Conservation (phyloP, 2,113 vertebrate species). For the Blennius ocellaris region DNA sequence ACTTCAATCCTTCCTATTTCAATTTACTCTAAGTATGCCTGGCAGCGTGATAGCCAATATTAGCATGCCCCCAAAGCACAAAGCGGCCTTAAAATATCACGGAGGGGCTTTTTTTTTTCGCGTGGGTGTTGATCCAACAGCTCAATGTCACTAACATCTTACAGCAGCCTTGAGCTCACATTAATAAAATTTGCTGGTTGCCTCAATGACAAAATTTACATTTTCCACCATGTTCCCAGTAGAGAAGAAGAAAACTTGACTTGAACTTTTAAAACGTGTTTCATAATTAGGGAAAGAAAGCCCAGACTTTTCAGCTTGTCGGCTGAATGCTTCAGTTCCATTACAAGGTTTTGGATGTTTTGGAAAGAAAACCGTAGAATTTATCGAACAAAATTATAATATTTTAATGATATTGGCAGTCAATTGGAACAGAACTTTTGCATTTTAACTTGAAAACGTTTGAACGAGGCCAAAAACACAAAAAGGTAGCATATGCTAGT, state of each 20-base stretch:
- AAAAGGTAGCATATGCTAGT: neutral
- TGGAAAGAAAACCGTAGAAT: no score
- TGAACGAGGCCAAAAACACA: slow-evolving; percentile 11
- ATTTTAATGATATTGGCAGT: no score
- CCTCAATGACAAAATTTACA: slow-evolving; percentile 18
- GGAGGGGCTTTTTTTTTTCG: neutral
- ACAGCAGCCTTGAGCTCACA: neutral
- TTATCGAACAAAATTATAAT: no score
- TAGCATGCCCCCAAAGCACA: slow-evolving; percentile 9
- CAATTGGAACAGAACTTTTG: no score
- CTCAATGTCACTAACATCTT: slow-evolving; percentile 14
- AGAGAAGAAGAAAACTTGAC: neutral
- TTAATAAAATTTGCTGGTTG: neutral
- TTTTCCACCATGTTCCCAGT: neutral
- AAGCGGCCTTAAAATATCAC: slow-evolving; percentile 41
- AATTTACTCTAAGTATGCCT: slow-evolving; percentile 4
- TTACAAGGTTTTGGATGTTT: no score
- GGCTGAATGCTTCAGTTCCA: no score
- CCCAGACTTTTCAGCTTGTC: no score
- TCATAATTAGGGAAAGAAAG: no score
- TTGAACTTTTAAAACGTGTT: neutral
- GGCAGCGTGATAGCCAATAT: slow-evolving; percentile 5
- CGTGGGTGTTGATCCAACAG: neutral
- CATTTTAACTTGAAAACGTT: no score
- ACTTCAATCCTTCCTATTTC: neutral